Evolutionary conservation across 2,888 invertebrate genomes (phyloP), one percentile per base, ranked within the genome.

Genomic region (Mesodorylaimus sp.): DNA sequence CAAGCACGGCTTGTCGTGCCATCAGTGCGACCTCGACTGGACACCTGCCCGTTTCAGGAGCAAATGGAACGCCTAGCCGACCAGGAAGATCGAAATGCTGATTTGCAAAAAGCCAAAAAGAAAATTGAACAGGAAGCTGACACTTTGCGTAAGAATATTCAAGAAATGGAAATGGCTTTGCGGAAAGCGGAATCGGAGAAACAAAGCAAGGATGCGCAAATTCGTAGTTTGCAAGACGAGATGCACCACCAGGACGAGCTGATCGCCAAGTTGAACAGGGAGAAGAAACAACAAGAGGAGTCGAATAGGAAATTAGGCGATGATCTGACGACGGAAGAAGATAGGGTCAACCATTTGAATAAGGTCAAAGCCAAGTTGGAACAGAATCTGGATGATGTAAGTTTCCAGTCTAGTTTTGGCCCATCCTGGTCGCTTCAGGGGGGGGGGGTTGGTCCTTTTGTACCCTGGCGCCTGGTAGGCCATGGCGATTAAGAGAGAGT

Each of bases 201-300:
- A 43, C 62, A 61, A 45, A 54, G 55, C 50, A 61, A 62, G 51
- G 67, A 66, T 45, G 60, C 64, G 48, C 65, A 65, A 54, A 61
- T 65, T 43, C 58, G 62, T 42, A 56, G 59, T 44, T 57, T 65
- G 2, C 70, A 97, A 74, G 95, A 97, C 67, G 95, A 97, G 75
- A 93, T 95, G 76, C 89, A 93, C 69, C 89, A 89, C 76, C 95
- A 97, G 74, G 97, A 97, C 68, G 95, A 97, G 66, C 82, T 89
- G 73, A 89, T 95, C 77, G 89, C 89, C 78, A 93, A 93, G 74
- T 75, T 93, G 72, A 87, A 88, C 79, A 93, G 93, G 75, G 93
- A 93, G 70, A 91, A 91, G 83, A 93, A 93, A 74, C 78, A 83
- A 72, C 79, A 86, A 27, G 87, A 89, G 55, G 93, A 93, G 70